Conservation (phyloP, 2,888 invertebrate species). For the Epinotia brunnichana region DNA sequence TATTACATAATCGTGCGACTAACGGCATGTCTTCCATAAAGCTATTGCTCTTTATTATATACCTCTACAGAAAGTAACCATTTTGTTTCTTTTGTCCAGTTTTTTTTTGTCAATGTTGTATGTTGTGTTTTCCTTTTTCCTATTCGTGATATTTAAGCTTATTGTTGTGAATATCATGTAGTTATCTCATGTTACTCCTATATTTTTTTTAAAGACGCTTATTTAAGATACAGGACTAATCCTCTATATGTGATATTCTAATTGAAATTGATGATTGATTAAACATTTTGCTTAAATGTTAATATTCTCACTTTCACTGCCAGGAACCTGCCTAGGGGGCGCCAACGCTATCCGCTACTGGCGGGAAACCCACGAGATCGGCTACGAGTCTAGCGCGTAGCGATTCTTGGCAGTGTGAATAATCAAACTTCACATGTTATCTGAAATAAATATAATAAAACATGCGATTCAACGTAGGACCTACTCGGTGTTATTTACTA, state of each 20-base stretch:
- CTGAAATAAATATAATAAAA: not conserved
- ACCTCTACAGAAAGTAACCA: constrained; percentile 2
- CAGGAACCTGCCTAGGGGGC: no score
- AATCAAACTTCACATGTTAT: not conserved
- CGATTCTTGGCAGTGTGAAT: no score
- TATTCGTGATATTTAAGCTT: constrained; percentile 4
- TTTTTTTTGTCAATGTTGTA: constrained; percentile 27
- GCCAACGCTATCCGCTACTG: no score
- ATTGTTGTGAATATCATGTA: constrained; percentile 12
- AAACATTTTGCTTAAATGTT: not conserved
- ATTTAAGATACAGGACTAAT: not conserved
- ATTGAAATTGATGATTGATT: no score
- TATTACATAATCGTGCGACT: constrained; percentile 10
- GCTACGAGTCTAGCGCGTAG: no score
- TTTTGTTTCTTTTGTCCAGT: not conserved
- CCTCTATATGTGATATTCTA: not conserved
- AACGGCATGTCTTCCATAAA: constrained; percentile 14
- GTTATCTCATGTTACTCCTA: not conserved
- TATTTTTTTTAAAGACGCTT: not conserved
- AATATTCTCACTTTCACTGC: not conserved
- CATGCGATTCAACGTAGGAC: not conserved
- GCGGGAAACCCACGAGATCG: no score
- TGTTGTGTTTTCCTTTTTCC: not conserved
- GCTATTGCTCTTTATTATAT: not conserved
- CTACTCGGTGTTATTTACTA: not conserved